These are phyloP conservation scores for Suncus etruscus DNA, from an alignment of 2,113 vertebrate species.

Conservation along the genomic window DNA sequence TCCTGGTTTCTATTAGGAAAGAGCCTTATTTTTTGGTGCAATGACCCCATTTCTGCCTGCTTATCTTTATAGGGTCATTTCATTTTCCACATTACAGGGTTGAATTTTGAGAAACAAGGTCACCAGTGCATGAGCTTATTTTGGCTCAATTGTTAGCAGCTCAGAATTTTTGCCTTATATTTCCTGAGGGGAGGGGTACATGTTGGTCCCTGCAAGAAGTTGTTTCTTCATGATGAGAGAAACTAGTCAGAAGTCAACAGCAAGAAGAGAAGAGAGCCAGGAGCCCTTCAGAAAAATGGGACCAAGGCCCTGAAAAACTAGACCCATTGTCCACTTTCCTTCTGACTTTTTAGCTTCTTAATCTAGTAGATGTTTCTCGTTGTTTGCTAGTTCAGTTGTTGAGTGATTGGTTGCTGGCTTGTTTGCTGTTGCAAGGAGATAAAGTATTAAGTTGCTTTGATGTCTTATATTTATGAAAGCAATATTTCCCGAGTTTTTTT, in stretches of 20 bases:
- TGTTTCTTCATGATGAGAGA: not conserved
- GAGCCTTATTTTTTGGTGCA: not conserved
- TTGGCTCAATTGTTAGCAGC: not conserved
- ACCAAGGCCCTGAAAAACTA: too few relatives aligned
- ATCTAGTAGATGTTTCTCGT: not conserved
- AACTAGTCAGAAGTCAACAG: fast-evolving
- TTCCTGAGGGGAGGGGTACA: not conserved
- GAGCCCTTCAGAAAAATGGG: not conserved
- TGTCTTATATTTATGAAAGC: not conserved
- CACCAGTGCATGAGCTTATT: not conserved
- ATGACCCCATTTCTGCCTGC: not conserved
- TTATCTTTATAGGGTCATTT: too few relatives aligned
- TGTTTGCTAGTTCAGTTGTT: not conserved
- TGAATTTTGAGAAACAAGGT: not conserved
- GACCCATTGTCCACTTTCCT: not conserved
- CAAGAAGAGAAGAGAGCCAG: not conserved
- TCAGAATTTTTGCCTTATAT: not conserved
- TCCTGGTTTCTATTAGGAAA: not conserved
- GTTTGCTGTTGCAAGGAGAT: not conserved
- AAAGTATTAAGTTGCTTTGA: not conserved
- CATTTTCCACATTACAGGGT: not conserved
- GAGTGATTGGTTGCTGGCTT: not conserved
- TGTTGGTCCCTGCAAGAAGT: not conserved
- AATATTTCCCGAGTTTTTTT: not conserved
- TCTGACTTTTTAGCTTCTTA: not conserved